Evolutionary conservation across 2,797 vertebrate genomes (phyloP).

Genomic region (Urosaurus nigricauda): DNA sequence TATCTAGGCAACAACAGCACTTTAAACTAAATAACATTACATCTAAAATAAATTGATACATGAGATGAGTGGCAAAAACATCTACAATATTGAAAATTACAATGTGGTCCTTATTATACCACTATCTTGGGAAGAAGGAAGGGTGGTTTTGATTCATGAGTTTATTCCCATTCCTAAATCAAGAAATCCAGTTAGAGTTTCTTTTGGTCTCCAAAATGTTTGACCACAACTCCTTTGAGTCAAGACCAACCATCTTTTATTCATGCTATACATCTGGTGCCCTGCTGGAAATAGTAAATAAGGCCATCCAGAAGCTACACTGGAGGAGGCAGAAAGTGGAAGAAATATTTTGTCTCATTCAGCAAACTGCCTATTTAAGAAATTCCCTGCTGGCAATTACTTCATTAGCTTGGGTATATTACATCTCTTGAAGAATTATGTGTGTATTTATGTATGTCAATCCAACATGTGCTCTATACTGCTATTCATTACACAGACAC

Average conservation of each 20-base stretch:
- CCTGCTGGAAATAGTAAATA: slow-evolving; percentile 38
- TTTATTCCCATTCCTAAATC: background rate
- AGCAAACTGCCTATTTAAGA: slow-evolving; percentile 21
- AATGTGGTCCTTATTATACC: background rate
- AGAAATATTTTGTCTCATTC: slow-evolving; percentile 16
- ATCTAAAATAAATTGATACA: slow-evolving; percentile 7
- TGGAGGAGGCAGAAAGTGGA: slow-evolving; percentile 8
- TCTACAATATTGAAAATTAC: background rate
- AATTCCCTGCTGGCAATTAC: slow-evolving; percentile 50
- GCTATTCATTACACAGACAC: slow-evolving; percentile 47
- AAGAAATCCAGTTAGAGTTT: background rate
- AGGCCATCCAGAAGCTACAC: background rate
- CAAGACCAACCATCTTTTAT: slow-evolving; percentile 33
- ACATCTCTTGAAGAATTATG: background rate
- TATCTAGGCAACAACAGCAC: background rate
- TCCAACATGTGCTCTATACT: slow-evolving; percentile 12
- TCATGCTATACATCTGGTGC: background rate
- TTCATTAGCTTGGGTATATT: slow-evolving; percentile 30
- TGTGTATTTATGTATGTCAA: background rate
- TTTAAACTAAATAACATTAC: slow-evolving; percentile 10
- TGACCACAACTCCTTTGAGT: slow-evolving; percentile 18
- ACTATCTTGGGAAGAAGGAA: background rate
- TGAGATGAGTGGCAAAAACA: background rate
- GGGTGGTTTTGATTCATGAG: slow-evolving; percentile 4
- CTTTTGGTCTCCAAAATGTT: slow-evolving; percentile 23